A percentile compares a stretch with the other conserved stretches of the same genome.
Evolutionary conservation across 2,113 vertebrate species (phyloP).

Genomic region (Odocoileus virginianus): DNA sequence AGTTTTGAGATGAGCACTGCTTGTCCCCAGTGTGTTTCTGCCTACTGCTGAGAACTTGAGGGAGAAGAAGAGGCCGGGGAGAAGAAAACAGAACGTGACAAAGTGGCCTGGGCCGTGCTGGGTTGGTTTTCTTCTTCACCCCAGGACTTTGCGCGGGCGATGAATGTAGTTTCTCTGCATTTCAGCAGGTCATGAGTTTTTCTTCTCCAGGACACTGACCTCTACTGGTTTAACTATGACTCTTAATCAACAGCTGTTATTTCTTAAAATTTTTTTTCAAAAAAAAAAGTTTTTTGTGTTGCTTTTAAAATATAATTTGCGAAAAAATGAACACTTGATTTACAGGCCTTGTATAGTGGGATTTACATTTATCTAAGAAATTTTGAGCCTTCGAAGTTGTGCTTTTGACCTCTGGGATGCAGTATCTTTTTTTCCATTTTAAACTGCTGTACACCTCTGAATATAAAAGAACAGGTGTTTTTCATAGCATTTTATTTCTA

Average conservation of each 20-base stretch:
- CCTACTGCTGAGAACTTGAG: not conserved
- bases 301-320: not conserved
- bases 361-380: not conserved
- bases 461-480: not conserved
- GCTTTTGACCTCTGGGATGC: not conserved
- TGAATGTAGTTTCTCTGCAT: not conserved
- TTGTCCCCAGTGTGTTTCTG: not conserved
- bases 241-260: not conserved
- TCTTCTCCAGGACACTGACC: slow-evolving; percentile 9
- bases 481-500: not conserved
- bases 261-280: not conserved
- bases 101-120: not conserved
- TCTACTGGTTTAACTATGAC: slow-evolving; percentile 17
- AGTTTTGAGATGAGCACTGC: not conserved
- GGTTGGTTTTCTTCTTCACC: not conserved
- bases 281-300: not conserved
- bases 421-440: not conserved
- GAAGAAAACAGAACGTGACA: not conserved
- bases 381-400: not conserved
- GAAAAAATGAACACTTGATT: not conserved
- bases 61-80: not conserved
- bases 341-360: not conserved
- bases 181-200: not conserved
- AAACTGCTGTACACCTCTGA: not conserved
- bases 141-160: not conserved